Evolutionary conservation across 64 coral and sea anemone species (phyloP).

Genomic region (Dendrophyllia cribrosa): DNA sequence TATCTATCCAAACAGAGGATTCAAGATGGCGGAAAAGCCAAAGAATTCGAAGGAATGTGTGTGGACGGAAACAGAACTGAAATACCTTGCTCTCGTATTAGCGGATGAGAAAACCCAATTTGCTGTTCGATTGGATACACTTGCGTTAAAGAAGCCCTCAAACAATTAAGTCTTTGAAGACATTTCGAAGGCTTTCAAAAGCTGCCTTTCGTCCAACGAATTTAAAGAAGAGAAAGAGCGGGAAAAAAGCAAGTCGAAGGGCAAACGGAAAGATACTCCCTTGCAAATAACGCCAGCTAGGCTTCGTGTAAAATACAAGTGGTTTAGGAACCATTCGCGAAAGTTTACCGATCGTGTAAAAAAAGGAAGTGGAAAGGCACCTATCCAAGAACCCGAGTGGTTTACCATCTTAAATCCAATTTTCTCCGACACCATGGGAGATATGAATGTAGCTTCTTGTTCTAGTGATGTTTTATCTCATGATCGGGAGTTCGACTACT

Average conservation of each 20-base stretch:
- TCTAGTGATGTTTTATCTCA: slow-evolving; percentile 32
- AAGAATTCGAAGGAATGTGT: background rate
- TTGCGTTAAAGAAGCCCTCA: slow-evolving; percentile 62
- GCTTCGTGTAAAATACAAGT: slow-evolving; percentile 47
- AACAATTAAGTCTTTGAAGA: slow-evolving; percentile 41
- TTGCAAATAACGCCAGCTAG: slow-evolving; percentile 17
- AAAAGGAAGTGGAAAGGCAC: slow-evolving; percentile 43
- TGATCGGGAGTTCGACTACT: background rate
- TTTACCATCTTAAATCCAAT: slow-evolving; percentile 48
- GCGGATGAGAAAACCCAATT: slow-evolving; percentile 28
- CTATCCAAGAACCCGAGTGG: slow-evolving; percentile 49
- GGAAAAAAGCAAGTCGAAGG: slow-evolving; percentile 42
- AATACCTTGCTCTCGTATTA: slow-evolving; percentile 37
- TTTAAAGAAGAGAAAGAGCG: slow-evolving; percentile 52
- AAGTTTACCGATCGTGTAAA: slow-evolving; percentile 46
- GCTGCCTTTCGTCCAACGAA: background rate
- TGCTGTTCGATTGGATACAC: slow-evolving; percentile 6
- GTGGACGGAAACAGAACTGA: slow-evolving; percentile 1
- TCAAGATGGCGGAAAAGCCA: slow-evolving; percentile 25
- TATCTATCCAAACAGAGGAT: background rate
- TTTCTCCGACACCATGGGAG: slow-evolving; percentile 53
- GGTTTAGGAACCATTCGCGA: slow-evolving; percentile 38
- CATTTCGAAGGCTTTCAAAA: slow-evolving; percentile 8
- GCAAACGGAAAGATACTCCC: slow-evolving; percentile 17
- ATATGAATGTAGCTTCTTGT: slow-evolving; percentile 30